Percentiles rank a stretch among this genome's conserved stretches.
Conservation (phyloP, 2,113 vertebrate species). For the Pomatostomus ruficeps region DNA sequence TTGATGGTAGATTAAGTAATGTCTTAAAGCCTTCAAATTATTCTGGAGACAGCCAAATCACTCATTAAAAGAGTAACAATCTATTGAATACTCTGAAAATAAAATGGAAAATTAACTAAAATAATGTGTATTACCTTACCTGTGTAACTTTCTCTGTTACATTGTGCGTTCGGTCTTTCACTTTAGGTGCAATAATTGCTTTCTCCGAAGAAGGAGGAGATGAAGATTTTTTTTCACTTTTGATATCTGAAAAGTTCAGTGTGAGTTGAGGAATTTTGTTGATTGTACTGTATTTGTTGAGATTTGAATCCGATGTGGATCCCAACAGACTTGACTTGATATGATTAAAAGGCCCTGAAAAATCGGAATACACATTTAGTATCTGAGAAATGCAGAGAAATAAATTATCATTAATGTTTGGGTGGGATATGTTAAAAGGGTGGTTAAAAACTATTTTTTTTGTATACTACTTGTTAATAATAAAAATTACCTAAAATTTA, state of each 20-base stretch:
- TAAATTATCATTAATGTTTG: neutral
- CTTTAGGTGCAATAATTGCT: conserved; percentile 95
- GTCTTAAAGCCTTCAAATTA: neutral
- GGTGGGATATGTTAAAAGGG: neutral
- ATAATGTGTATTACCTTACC: conserved; percentile 69
- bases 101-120: neutral
- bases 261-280: conserved; percentile 98
- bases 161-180: conserved; percentile 98
- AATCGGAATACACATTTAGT: conserved; percentile 42
- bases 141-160: conserved; percentile 99
- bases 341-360: conserved; percentile 93
- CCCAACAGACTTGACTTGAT: conserved; percentile 95
- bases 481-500: neutral
- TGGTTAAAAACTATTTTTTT: neutral
- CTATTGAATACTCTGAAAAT: neutral
- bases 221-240: conserved; percentile 90
- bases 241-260: conserved; percentile 92
- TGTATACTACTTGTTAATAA: neutral
- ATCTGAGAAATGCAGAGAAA: neutral
- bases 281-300: conserved; percentile 99
- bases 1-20: neutral
- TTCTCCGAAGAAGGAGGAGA: conserved; percentile 95
- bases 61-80: neutral
- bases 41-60: neutral
- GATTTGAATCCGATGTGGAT: conserved; percentile 97